Evolutionary conservation across 2,888 invertebrate species (phyloP).

Genomic region (Trachelus iudaicus): DNA sequence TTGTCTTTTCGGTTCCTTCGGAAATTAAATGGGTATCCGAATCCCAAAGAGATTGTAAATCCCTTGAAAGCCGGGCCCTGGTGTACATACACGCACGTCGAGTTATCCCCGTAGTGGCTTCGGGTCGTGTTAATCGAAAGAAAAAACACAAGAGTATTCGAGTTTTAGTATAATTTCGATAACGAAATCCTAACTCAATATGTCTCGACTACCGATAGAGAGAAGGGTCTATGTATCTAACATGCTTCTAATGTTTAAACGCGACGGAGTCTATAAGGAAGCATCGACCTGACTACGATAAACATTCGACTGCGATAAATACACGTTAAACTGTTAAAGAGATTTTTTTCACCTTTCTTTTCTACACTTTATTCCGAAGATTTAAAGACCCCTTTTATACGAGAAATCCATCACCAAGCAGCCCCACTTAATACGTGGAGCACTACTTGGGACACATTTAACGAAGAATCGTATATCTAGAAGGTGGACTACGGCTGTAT

Average conservation of each 20-base stretch:
- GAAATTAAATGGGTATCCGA: constrained; percentile 44
- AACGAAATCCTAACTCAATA: background rate
- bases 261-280: background rate
- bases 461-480: background rate
- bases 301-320: background rate
- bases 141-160: background rate
- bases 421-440: background rate
- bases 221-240: background rate
- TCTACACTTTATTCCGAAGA: background rate
- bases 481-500: background rate
- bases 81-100: background rate
- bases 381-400: background rate
- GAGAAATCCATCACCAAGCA: background rate
- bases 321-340: background rate
- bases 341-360: background rate
- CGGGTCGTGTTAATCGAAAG: background rate
- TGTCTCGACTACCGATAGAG: background rate
- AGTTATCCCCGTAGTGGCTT: background rate
- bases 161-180: background rate
- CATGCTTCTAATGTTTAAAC: background rate
- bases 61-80: background rate
- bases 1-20: constrained; percentile 49
- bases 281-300: background rate
- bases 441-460: background rate
- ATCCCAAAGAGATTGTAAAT: constrained; percentile 6